These are phyloP conservation scores for Apeltes quadracus DNA, from an alignment of 2,113 vertebrate genomes.

Conservation along the genomic window DNA sequence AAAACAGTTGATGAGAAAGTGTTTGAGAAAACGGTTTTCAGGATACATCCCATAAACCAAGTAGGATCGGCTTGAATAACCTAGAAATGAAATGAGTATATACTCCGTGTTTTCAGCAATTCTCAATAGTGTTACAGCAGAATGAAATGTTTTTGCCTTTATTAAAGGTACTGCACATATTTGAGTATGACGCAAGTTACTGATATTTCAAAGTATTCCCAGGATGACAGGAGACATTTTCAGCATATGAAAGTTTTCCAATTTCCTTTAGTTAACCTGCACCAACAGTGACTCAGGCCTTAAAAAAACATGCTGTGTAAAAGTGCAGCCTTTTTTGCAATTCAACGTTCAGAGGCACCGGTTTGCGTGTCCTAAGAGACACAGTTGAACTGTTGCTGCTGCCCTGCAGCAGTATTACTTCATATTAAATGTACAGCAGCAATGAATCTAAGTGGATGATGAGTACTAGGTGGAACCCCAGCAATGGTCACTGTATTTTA, in stretches of 20 bases:
- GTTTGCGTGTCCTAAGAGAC: constrained; percentile 30
- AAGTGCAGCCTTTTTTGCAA: constrained; percentile 25
- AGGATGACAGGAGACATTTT: neutral
- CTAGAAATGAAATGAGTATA: neutral
- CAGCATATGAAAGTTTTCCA: neutral
- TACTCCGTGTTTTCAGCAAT: neutral
- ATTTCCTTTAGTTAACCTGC: constrained; percentile 10
- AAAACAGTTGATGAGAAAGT: constrained; percentile 23
- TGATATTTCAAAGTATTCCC: neutral
- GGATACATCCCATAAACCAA: constrained; percentile 34
- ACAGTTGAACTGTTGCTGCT: constrained; percentile 24
- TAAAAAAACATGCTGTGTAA: constrained; percentile 17
- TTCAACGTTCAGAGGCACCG: constrained; percentile 24
- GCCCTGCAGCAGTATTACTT: constrained; percentile 16
- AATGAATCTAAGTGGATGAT: constrained; percentile 18
- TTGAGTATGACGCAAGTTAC: neutral
- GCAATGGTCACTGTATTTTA: constrained; percentile 33
- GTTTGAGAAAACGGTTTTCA: constrained; percentile 21
- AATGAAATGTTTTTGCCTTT: neutral
- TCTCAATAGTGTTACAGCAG: neutral
- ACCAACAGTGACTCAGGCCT: constrained; percentile 10
- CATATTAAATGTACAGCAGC: constrained; percentile 29
- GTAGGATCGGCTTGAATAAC: neutral
- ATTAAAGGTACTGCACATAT: neutral
- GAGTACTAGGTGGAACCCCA: constrained; percentile 15